Base-by-base conservation (phyloP, 1,140 invertebrate genomes). In the Pseudomyrmex concolor region DNA sequence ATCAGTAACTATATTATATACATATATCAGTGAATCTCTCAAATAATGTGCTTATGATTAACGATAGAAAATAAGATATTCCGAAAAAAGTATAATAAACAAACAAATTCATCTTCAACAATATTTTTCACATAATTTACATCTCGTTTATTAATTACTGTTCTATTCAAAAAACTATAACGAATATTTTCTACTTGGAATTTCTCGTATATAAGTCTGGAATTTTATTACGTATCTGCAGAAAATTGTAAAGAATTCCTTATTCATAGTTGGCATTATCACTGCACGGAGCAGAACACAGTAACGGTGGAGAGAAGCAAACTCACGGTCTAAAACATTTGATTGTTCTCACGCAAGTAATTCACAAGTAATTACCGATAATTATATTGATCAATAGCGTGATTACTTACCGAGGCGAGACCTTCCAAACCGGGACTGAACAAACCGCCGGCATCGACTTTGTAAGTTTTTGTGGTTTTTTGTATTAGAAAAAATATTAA, bases 381-480 rank as follows among this genome's bases (percentile, higher is more conserved):
- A 1, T 17, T 60, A 19, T 62, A 7, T 50, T 0, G 1, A 17
- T 74, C 48, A 12, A n/a, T n/a, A 74, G 3, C 12, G 34, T 15
- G 0, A 45, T 68, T 43, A 64, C 51, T 68, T 73, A 81, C 78
- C 34, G 45, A 62, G 1, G 57, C 22, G 12, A 81, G 51, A 51
- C 68, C 78, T 71, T 81, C 68, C n/a, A 62, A 62, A 12, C 55
- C 60, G 2, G 68, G 67, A 71, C 2, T 43, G 45, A 81, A 81
- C 22, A 81, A 45, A 51, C 78, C 68, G 63, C 45, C 78, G 8
- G 68, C 68, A 19, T 72, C 68, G n/a, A 73, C 59, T 51, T 60
- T 73, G 17, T 73, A 81, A 54, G 45, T 34, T 51, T 54, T 81
- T 19, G 57, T 71, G 22, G 67, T 73, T 17, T 73, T 81, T 19